Base-by-base conservation (phyloP, 1,140 invertebrate genomes). In the Zaprionus capensis region DNA sequence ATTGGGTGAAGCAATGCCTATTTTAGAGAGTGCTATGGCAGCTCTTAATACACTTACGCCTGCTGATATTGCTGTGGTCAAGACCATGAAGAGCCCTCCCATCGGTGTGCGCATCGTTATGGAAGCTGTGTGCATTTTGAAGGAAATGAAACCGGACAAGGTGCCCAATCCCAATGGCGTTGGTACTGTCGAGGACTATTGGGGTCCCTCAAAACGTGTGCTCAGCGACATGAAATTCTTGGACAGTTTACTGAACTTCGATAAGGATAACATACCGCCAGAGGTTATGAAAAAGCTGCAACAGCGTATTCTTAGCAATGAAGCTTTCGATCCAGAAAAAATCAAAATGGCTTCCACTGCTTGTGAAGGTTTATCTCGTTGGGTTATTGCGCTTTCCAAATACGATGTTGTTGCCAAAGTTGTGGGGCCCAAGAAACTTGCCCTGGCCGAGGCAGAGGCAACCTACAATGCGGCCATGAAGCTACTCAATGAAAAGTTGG, bases 21-120 rank as follows among this genome's bases (percentile, higher is more conserved):
- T 98, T 69, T 93, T 99, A 59, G 96, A 98, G 87, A 94, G 96
- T n/a, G 98, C 99, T 15, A 93, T 98, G 74, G 94, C 95, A 1
- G 98, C 98, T 4, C 93, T 99, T 1, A 97, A 99, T 82, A 99
- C 98, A 1, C 94, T 99, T 4, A 99, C 98, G 44, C 95, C 96
- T 5, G 94, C 96, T 17, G 99, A 99, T 93, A 98, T 99, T 59
- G 97, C 97, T 31, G 95, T 98, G 51, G 97, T 99, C 5, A 99
- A 99, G 94, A 96, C 98, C 1, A 99, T 99, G 98, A 99, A 99
- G 94, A 98, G 97, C 94, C 99, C 99, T 2, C 98, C 99, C 0
- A 95, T 96, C 86, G 97, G 97, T 67, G 97, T 99, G 5, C 97
- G 96, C 86, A 94, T 99, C 63, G 98, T 99, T 1, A 98, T 99